Conservation (phyloP, 2,113 vertebrate genomes). For the Sturnira hondurensis region DNA sequence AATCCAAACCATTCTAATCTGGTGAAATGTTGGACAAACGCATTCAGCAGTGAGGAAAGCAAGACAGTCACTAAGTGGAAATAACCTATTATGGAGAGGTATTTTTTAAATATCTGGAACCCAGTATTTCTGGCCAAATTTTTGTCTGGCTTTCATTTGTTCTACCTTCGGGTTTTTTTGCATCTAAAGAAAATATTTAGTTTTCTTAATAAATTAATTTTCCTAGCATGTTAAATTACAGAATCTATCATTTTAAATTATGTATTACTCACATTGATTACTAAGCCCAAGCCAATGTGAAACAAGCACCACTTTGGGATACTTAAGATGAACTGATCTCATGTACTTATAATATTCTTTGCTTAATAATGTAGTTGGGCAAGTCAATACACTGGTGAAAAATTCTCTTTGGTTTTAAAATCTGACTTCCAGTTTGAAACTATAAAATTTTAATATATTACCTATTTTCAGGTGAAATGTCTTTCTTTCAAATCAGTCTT, state of each 20-base stretch:
- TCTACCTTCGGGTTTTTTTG: not conserved
- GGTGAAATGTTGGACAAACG: not conserved
- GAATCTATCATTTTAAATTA: not conserved
- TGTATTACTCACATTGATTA: not conserved
- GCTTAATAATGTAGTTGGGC: constrained; percentile 30
- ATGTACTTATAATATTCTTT: not conserved
- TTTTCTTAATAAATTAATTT: constrained; percentile 46
- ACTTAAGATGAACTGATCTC: not conserved
- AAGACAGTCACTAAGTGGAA: not conserved
- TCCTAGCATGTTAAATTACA: not conserved
- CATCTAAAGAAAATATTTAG: constrained; percentile 26
- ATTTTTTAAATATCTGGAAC: not conserved
- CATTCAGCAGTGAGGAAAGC: not conserved
- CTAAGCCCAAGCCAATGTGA: not conserved
- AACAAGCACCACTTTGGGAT: not conserved
- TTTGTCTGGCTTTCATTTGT: constrained; percentile 21
- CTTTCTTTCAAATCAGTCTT: constrained; percentile 66
- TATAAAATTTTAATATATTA: constrained; percentile 48
- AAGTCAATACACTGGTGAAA: constrained; percentile 71
- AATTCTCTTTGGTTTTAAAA: constrained; percentile 71
- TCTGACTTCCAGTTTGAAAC: constrained; percentile 71
- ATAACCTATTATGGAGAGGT: not conserved
- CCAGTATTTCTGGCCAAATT: not conserved
- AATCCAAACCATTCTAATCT: not conserved
- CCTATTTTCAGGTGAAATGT: constrained; percentile 68